These are phyloP conservation scores for Idaea aversata DNA, from an alignment of 2,888 invertebrate species.

Conservation along the genomic window DNA sequence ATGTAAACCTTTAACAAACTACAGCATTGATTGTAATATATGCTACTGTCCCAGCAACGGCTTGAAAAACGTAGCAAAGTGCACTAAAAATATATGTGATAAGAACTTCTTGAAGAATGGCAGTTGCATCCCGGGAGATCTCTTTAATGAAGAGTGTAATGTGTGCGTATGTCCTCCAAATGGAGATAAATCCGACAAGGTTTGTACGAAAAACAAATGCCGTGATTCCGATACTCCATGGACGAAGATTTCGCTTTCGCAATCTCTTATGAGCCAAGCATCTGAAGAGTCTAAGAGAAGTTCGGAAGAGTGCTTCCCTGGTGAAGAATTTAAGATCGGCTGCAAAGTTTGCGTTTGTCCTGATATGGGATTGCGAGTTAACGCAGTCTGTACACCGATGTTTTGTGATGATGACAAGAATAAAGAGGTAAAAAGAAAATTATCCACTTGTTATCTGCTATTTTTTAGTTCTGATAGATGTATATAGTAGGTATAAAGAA, in stretches of 20 bases:
- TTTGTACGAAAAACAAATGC: conserved; percentile 60
- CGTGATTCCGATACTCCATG: conserved; percentile 42
- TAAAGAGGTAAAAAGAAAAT: conserved; percentile 14
- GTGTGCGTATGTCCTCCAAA: conserved; percentile 69
- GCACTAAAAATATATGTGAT: conserved; percentile 68
- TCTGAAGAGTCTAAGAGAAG: conserved; percentile 38
- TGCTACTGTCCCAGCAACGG: conserved; percentile 65
- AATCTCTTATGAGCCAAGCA: conserved; percentile 41
- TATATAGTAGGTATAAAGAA: too few relatives aligned
- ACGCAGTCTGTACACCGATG: conserved; percentile 54
- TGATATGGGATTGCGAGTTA: conserved; percentile 60
- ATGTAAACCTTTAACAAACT: conserved; percentile 65
- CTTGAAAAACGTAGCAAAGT: conserved; percentile 63
- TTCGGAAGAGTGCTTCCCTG: conserved; percentile 65
- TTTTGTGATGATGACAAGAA: conserved; percentile 39
- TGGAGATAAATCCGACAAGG: conserved; percentile 54
- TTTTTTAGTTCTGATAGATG: background rate
- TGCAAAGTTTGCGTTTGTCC: conserved; percentile 71
- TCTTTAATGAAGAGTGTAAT: conserved; percentile 68
- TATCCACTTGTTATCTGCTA: background rate
- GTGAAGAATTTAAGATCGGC: conserved; percentile 61
- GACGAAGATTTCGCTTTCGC: conserved; percentile 56
- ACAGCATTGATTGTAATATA: conserved; percentile 68
- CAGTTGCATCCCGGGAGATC: conserved; percentile 53
- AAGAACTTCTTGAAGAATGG: conserved; percentile 53